Conservation (phyloP, 1,140 invertebrate species). For the Dendrolimus kikuchii region DNA sequence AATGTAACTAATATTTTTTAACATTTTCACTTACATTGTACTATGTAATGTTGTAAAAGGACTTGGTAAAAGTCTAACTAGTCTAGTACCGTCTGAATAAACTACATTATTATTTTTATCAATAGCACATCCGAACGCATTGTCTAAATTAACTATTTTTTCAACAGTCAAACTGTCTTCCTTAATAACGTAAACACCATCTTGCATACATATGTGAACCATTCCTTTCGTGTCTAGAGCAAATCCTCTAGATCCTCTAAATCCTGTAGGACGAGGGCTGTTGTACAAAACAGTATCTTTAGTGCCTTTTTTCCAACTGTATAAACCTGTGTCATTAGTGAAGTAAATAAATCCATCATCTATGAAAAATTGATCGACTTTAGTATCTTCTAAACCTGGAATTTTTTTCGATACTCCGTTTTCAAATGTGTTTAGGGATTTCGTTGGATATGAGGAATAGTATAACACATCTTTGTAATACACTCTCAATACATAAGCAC, state of each 20-base stretch:
- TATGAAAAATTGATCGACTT: conserved; percentile 48
- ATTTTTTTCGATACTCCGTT: conserved; percentile 31
- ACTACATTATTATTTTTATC: conserved; percentile 48
- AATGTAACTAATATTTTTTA: too few species aligned
- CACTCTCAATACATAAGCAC: conserved; percentile 37
- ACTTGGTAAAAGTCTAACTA: conserved; percentile 28
- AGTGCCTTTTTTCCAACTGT: conserved; percentile 36
- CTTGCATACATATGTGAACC: conserved; percentile 31
- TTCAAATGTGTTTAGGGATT: conserved; percentile 35
- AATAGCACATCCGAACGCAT: conserved; percentile 45
- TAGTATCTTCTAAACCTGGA: conserved; percentile 45
- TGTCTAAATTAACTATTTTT: conserved; percentile 32
- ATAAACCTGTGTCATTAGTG: conserved; percentile 42
- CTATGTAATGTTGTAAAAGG: too few species aligned
- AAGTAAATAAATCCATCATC: conserved; percentile 42
- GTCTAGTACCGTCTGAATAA: conserved; percentile 37
- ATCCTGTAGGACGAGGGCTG: conserved; percentile 6
- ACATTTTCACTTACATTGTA: too few species aligned
- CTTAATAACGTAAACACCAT: conserved; percentile 40
- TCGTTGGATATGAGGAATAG: conserved; percentile 38
- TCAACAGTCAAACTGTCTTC: conserved; percentile 23
- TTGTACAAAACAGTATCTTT: conserved; percentile 32
- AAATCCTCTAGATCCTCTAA: conserved; percentile 27
- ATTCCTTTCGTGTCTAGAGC: conserved; percentile 35
- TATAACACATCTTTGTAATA: conserved; percentile 47